Conservation (phyloP, 1,140 invertebrate genomes). For the Orchestia grillus region DNA sequence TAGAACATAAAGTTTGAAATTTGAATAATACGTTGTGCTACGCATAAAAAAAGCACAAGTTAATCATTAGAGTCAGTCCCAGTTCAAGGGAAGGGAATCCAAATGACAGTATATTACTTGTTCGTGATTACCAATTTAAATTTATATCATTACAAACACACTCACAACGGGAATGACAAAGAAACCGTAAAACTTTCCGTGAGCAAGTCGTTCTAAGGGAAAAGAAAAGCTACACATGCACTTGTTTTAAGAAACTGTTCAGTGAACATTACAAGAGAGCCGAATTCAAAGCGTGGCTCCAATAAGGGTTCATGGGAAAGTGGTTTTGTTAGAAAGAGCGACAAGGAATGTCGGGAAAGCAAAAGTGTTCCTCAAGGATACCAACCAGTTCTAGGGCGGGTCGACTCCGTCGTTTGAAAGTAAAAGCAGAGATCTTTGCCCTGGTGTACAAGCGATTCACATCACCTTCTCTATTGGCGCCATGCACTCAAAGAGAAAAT, state of each 20-base stretch:
- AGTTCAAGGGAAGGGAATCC: not conserved
- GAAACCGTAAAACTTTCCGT: not conserved
- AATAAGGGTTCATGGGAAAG: not conserved
- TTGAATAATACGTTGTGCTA: not conserved
- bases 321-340: not conserved
- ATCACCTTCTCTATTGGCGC: not conserved
- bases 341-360: not conserved
- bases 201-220: not conserved
- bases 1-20: not conserved
- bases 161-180: not conserved
- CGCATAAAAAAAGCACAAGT: not conserved
- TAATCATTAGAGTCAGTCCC: not conserved
- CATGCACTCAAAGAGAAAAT: not conserved
- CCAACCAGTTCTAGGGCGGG: not conserved
- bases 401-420: not conserved
- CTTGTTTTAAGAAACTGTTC: not conserved
- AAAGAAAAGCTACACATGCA: not conserved
- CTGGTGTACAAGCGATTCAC: not conserved
- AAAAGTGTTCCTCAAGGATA: not conserved
- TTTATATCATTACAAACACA: not conserved
- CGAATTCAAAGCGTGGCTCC: not conserved
- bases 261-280: not conserved
- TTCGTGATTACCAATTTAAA: not conserved
- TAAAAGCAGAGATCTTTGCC: not conserved
- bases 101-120: not conserved